These are phyloP conservation scores for Fregata magnificens DNA, from an alignment of 2,113 vertebrate genomes.

Conservation along the genomic window DNA sequence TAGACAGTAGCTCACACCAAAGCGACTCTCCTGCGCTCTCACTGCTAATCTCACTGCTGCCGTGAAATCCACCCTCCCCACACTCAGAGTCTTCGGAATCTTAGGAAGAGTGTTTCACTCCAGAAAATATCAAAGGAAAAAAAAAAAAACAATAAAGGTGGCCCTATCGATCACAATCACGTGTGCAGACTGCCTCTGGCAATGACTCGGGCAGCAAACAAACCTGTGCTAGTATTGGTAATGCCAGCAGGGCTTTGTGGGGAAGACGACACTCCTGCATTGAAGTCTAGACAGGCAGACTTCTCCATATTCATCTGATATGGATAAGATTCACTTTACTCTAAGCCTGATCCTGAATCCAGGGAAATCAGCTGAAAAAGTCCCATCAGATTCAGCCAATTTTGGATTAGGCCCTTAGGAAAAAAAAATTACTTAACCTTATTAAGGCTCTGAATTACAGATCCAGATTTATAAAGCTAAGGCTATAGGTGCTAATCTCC, in stretches of 20 bases:
- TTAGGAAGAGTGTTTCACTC: not conserved
- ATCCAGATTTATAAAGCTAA: constrained; percentile 39
- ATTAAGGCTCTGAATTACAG: constrained; percentile 47
- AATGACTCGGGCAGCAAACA: not conserved
- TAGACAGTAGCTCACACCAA: not conserved
- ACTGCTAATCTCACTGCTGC: not conserved
- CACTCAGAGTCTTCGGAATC: not conserved
- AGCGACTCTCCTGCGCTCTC: not conserved
- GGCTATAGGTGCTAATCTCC: not conserved
- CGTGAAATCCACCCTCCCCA: not conserved
- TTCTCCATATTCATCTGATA: not conserved
- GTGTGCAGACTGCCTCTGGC: not conserved
- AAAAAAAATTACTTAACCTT: not conserved
- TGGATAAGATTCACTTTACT: not conserved
- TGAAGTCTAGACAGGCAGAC: not conserved
- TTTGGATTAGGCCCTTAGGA: not conserved
- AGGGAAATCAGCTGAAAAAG: not conserved
- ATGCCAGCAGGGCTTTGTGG: not conserved
- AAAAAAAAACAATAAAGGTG: not conserved
- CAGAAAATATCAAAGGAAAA: not conserved
- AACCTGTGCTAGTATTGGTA: not conserved
- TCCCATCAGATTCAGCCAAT: not conserved
- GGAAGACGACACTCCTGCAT: not conserved
- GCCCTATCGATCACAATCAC: not conserved
- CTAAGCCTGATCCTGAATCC: not conserved